phyloP scores from a whole-genome alignment of 1,140 invertebrate species.

The Drosophila yakuba region DNA sequence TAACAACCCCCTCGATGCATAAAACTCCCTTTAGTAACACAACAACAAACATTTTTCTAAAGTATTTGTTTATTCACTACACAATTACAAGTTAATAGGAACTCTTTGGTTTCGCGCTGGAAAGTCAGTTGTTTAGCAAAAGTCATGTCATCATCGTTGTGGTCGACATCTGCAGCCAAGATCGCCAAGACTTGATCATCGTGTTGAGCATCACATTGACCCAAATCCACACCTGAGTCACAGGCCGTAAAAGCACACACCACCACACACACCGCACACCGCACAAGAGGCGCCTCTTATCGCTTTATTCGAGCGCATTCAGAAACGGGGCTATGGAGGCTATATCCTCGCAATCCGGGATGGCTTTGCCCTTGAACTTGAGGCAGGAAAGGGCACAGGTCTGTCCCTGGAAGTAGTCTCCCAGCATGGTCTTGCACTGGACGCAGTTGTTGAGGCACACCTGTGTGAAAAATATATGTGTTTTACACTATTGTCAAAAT shows the following conservation, averaged over 20 bases:
- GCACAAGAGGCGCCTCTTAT: slow-evolving; percentile 26
- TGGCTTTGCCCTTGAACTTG: slow-evolving; percentile 91
- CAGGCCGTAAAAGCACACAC: slow-evolving; percentile 55
- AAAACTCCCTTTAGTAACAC: neutral
- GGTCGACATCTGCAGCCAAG: slow-evolving; percentile 42
- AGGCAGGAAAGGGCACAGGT: slow-evolving; percentile 93
- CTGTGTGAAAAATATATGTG: slow-evolving; percentile 9
- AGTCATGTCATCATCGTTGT: slow-evolving; percentile 49
- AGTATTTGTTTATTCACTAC: slow-evolving; percentile 38
- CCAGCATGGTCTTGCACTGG: slow-evolving; percentile 94
- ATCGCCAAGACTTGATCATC: slow-evolving; percentile 38
- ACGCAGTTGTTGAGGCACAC: slow-evolving; percentile 94
- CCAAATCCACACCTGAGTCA: slow-evolving; percentile 65
- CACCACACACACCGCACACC: slow-evolving; percentile 18
- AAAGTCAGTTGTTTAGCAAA: slow-evolving; percentile 39
- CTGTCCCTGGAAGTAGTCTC: slow-evolving; percentile 92
- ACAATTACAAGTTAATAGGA: slow-evolving; percentile 49
- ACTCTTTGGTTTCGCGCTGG: slow-evolving; percentile 53
- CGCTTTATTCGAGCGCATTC: slow-evolving; percentile 85
- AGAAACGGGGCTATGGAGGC: slow-evolving; percentile 92
- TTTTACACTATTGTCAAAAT: neutral
- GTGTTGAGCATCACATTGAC: slow-evolving; percentile 68
- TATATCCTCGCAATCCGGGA: slow-evolving; percentile 93
- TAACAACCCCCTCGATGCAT: neutral
- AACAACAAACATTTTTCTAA: neutral